A percentile compares a stretch with the other conserved stretches of the same genome.
These are phyloP conservation scores for Cephus sareptanus DNA, from an alignment of 2,888 invertebrate species.

Conservation along the genomic window DNA sequence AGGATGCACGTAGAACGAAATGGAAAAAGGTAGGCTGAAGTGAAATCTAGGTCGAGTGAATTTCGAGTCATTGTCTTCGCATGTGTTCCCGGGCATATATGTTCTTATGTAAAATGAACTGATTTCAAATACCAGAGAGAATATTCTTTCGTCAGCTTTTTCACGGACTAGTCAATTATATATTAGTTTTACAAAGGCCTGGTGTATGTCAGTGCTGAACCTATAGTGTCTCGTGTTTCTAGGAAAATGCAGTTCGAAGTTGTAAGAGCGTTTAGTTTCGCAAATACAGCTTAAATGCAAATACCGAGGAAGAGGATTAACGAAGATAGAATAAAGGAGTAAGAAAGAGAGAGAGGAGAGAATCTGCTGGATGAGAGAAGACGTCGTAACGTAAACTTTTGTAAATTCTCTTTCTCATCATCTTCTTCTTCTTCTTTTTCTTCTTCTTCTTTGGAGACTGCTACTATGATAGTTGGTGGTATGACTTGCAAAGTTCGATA, in stretches of 20 bases:
- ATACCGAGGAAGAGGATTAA: conserved; percentile 5
- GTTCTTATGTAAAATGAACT: not conserved
- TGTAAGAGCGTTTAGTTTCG: conserved; percentile 15
- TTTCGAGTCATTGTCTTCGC: not conserved
- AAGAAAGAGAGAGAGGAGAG: not conserved
- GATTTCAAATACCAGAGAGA: not conserved
- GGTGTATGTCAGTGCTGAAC: not conserved
- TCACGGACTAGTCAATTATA: not conserved
- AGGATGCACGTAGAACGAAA: not conserved
- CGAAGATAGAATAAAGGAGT: conserved; percentile 1
- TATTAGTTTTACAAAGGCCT: not conserved
- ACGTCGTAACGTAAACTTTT: not conserved
- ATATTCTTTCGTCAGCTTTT: not conserved
- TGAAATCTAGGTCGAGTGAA: not conserved
- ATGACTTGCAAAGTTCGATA: not conserved
- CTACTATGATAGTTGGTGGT: not conserved
- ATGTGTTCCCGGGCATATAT: not conserved
- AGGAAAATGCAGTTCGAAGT: conserved; percentile 10
- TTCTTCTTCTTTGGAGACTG: not conserved
- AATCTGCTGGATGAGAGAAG: not conserved
- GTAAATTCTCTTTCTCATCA: not conserved
- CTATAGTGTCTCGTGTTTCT: not conserved
- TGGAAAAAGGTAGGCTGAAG: not conserved
- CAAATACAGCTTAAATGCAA: conserved; percentile 20
- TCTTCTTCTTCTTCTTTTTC: not conserved